Evolutionary conservation across 2,888 invertebrate genomes (phyloP).

Genomic region (Stenodera caucasica): DNA sequence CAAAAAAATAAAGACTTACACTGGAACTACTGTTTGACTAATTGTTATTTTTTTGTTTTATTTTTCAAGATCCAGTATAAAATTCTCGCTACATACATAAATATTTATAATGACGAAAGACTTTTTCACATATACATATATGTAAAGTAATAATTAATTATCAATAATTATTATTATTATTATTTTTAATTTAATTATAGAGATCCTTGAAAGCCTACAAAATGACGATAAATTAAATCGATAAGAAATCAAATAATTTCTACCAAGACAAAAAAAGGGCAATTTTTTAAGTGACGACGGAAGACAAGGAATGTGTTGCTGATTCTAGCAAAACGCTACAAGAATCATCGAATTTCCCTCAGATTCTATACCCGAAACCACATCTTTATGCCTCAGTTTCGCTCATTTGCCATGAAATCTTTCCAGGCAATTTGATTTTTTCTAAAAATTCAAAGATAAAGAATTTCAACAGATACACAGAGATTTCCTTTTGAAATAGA

Average conservation of each 20-base stretch:
- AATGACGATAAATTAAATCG: slow-evolving; percentile 26
- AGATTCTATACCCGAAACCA: too few species aligned
- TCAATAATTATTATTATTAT: too few species aligned
- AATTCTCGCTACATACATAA: slow-evolving; percentile 51
- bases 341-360: too few species aligned
- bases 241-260: slow-evolving; percentile 17
- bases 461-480: too few species aligned
- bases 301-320: slow-evolving; percentile 34
- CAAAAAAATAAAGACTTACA: background rate
- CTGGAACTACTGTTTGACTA: background rate
- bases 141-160: slow-evolving; percentile 1
- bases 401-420: too few species aligned
- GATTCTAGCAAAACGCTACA: background rate
- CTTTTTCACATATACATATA: slow-evolving; percentile 25
- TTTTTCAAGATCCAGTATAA: slow-evolving; percentile 51
- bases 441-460: too few species aligned
- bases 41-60: background rate
- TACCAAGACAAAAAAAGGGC: background rate
- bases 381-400: too few species aligned
- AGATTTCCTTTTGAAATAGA: too few species aligned
- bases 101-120: slow-evolving; percentile 52
- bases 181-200: slow-evolving; percentile 49
- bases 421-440: too few species aligned
- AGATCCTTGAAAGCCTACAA: slow-evolving; percentile 53
- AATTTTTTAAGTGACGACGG: too few species aligned